Evolutionary conservation across 2,113 vertebrate species (phyloP).

Genomic region (Thalassarche chlororhynchos): DNA sequence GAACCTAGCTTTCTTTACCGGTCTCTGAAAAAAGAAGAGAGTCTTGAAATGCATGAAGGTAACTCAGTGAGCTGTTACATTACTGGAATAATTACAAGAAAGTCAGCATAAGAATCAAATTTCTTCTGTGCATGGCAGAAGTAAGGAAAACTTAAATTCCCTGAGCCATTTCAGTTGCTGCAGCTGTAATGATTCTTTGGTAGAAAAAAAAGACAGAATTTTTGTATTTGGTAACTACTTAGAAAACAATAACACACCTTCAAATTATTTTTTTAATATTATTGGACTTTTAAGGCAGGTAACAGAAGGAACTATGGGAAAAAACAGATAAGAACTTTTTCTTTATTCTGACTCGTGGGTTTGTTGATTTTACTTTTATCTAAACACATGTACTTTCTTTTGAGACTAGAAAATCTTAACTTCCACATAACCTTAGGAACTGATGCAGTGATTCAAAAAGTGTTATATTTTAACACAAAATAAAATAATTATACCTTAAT

Average conservation of each 20-base stretch:
- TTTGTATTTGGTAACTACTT: not conserved
- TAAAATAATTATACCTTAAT: not conserved
- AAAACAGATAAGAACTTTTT: not conserved
- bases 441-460: not conserved
- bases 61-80: not conserved
- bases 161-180: not conserved
- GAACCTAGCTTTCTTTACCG: not conserved
- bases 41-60: not conserved
- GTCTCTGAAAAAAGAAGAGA: not conserved
- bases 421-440: not conserved
- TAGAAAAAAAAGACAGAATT: not conserved
- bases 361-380: slow-evolving; percentile 8
- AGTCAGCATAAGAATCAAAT: not conserved
- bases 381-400: not conserved
- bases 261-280: not conserved
- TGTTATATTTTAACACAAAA: not conserved
- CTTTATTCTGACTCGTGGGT: not conserved
- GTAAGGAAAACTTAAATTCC: not conserved
- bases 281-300: not conserved
- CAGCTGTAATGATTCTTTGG: not conserved
- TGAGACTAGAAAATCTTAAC: not conserved
- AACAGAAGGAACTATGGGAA: not conserved
- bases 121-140: not conserved
- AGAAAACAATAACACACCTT: not conserved
- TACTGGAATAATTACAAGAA: not conserved